phyloP scores from a whole-genome alignment of 2,888 invertebrate genomes.

The Drosophila nr. perissopoda region DNA sequence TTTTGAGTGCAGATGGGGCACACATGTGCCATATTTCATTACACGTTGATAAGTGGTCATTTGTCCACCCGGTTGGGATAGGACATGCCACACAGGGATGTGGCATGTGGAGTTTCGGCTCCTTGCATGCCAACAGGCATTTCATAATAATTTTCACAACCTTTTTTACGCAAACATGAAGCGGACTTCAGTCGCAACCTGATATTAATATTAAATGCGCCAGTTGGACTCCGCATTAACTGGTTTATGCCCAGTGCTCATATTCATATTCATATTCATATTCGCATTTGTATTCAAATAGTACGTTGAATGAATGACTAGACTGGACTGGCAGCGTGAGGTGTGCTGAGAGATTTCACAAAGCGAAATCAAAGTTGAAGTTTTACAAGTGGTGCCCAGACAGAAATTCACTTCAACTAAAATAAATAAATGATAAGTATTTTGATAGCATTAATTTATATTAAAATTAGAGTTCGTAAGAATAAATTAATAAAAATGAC shows the following conservation, averaged over 20 bases:
- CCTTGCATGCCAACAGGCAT: slow-evolving; percentile 81
- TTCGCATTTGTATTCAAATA: slow-evolving; percentile 15
- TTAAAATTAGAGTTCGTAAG: background rate
- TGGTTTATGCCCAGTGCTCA: slow-evolving; percentile 16
- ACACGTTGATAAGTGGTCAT: slow-evolving; percentile 76
- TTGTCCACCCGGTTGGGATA: slow-evolving; percentile 45
- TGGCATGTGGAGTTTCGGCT: slow-evolving; percentile 4
- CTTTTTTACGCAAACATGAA: slow-evolving; percentile 67
- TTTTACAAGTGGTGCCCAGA: background rate
- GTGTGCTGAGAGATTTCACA: background rate
- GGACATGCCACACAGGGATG: background rate
- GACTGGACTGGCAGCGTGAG: slow-evolving; percentile 1
- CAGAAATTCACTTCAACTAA: background rate
- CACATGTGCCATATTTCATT: slow-evolving; percentile 72
- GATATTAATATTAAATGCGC: slow-evolving; percentile 70
- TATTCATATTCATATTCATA: slow-evolving; percentile 16
- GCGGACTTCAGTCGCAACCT: slow-evolving; percentile 28
- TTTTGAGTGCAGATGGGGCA: background rate
- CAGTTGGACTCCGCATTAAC: slow-evolving; percentile 35
- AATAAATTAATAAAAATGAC: background rate
- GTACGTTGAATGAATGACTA: background rate
- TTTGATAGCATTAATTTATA: background rate
- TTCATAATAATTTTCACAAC: slow-evolving; percentile 82
- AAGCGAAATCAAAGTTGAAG: background rate
- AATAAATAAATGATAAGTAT: slow-evolving; percentile 1